Base-by-base conservation (phyloP, 2,797 vertebrate genomes). In the Mus caroli region DNA sequence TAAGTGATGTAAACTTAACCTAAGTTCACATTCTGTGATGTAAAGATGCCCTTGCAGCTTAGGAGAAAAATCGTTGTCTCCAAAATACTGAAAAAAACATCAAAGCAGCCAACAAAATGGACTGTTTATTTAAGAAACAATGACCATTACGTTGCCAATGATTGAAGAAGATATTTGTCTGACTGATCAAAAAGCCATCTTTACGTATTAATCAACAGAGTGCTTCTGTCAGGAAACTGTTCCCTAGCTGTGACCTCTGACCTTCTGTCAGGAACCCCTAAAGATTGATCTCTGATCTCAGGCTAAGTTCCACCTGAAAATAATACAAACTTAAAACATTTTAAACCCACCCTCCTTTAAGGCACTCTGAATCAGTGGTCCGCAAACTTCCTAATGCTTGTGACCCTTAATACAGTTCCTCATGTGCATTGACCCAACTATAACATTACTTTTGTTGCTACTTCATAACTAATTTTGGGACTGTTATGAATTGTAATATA, bases 161-260 rank as follows among this genome's bases (percentile, higher is more conserved):
- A 15, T 73, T 82, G 67, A 93, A 83, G 28, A 67, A 95, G 94
- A 79, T 46, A 71, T 78, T 94, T 64, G 37, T 56, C 80, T 96
- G 88, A 37, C 75, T 77, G 6, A 22, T 86, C 31, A 64, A 67
- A 62, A 85, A 62, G 6, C n/a, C 24, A 93, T 86, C 20, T 50
- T 67, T 92, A 60, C 43, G 78, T 71, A 52, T 34, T 60, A 46
- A 75, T 60, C n/a, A 84, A 64, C 67, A 86, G 88, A 79, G 22
- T 26, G 17, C 43, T 90, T 89, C 50, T 96, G 37, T 79, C 31
- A 76, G 94, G 17, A 11, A 12, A 87, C 9, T 15, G 20, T 84
- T 85, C 92, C 91, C 76, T 17, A 37, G 40, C 12, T 67, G 2
- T 67, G 62, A 87, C 26, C 26, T 20, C 11, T 20, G n/a, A 4